These are phyloP conservation scores for Prosopocoilus inquinatus DNA, from an alignment of 2,888 invertebrate species.

Conservation along the genomic window DNA sequence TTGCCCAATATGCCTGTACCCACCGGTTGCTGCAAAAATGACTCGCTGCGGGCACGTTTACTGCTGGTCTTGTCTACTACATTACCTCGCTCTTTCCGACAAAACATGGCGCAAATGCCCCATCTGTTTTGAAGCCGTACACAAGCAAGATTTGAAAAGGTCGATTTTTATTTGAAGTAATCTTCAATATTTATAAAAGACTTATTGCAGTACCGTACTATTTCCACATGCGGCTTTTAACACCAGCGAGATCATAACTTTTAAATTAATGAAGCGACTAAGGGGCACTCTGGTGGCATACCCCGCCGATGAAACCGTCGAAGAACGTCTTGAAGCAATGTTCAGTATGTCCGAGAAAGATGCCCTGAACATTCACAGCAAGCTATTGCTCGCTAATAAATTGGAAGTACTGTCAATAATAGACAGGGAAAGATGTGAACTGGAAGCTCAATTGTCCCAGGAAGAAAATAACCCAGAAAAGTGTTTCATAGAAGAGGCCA, in stretches of 20 bases:
- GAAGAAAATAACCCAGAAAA: slow-evolving; percentile 78
- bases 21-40: slow-evolving; percentile 85
- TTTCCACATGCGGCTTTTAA: slow-evolving; percentile 55
- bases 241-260: slow-evolving; percentile 67
- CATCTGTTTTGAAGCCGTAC: slow-evolving; percentile 84
- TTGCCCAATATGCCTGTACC: slow-evolving; percentile 91
- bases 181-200: neutral
- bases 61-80: slow-evolving; percentile 94
- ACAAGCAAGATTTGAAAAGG: slow-evolving; percentile 81
- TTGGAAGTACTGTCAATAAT: slow-evolving; percentile 71
- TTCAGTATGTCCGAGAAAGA: slow-evolving; percentile 54
- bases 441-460: slow-evolving; percentile 62
- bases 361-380: slow-evolving; percentile 64
- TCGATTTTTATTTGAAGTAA: slow-evolving; percentile 38
- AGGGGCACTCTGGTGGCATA: slow-evolving; percentile 57
- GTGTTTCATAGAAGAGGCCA: slow-evolving; percentile 82
- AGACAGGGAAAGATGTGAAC: slow-evolving; percentile 68
- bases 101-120: slow-evolving; percentile 84
- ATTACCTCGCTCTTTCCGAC: slow-evolving; percentile 85
- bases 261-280: slow-evolving; percentile 75
- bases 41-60: slow-evolving; percentile 94
- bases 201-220: slow-evolving; percentile 57
- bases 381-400: slow-evolving; percentile 71
- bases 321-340: slow-evolving; percentile 37
- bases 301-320: slow-evolving; percentile 51